phyloP scores from a whole-genome alignment of 2,888 invertebrate species.

The Syritta pipiens region DNA sequence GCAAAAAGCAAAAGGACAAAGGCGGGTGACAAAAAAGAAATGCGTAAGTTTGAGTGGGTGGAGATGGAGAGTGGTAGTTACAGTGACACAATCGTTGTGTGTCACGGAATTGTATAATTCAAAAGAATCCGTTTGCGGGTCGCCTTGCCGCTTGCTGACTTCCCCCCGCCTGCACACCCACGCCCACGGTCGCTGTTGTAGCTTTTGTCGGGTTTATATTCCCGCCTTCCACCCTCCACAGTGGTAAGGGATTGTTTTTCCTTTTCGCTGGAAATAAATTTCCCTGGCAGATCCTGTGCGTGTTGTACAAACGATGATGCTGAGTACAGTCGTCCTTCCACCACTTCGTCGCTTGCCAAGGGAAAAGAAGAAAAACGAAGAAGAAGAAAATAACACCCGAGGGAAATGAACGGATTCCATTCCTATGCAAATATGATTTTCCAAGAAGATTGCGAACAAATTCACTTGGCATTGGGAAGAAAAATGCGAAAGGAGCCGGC shows the following conservation, averaged over 20 bases:
- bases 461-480: slow-evolving; percentile 60
- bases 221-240: slow-evolving; percentile 1
- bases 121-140: slow-evolving; percentile 62
- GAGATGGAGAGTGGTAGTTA: slow-evolving; percentile 28
- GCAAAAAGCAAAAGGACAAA: slow-evolving; percentile 21
- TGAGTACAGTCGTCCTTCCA: slow-evolving; percentile 34
- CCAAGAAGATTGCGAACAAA: slow-evolving; percentile 68
- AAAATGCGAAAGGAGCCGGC: not conserved
- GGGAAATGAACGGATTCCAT: slow-evolving; percentile 68
- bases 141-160: slow-evolving; percentile 39
- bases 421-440: slow-evolving; percentile 69
- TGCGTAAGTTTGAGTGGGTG: slow-evolving; percentile 48
- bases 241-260: slow-evolving; percentile 5
- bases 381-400: slow-evolving; percentile 67
- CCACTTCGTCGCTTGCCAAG: slow-evolving; percentile 21
- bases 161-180: not conserved
- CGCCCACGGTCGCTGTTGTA: slow-evolving; percentile 6
- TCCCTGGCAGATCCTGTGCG: slow-evolving; percentile 45
- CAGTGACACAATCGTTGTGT: slow-evolving; percentile 62
- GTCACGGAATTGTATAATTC: slow-evolving; percentile 63
- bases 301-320: slow-evolving; percentile 49
- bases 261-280: slow-evolving; percentile 40
- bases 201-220: slow-evolving; percentile 32
- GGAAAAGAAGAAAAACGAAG: slow-evolving; percentile 48
- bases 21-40: slow-evolving; percentile 1